phyloP scores from a whole-genome alignment of 1,140 invertebrate genomes.

The Aphelinus atriplicis region DNA sequence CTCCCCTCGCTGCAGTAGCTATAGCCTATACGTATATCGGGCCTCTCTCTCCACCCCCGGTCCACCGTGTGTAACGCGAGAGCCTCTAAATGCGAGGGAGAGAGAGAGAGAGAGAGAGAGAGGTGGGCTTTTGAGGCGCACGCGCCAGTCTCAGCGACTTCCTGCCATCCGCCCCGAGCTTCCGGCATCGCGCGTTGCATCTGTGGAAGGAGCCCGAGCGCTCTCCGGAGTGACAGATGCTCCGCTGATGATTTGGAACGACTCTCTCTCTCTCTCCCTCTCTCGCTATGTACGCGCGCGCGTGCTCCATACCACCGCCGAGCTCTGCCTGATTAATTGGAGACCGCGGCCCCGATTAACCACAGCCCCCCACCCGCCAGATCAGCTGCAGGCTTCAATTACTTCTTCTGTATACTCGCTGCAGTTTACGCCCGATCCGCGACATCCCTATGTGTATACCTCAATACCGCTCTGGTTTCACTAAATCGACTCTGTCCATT shows the following conservation, averaged over 20 bases:
- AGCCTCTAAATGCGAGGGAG: not conserved
- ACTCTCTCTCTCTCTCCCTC: not conserved
- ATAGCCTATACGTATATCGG: too few relatives aligned
- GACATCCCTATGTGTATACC: too few relatives aligned
- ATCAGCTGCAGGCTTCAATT: too few relatives aligned
- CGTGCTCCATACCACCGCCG: not conserved
- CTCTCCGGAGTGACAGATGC: conserved; percentile 18
- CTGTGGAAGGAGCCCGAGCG: not conserved
- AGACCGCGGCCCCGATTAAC: not conserved
- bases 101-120: conserved; percentile 38
- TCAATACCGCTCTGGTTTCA: too few relatives aligned
- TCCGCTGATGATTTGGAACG: not conserved
- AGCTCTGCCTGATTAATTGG: conserved; percentile 10
- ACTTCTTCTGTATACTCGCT: too few relatives aligned
- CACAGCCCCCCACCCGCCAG: not conserved
- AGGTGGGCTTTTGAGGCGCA: conserved; percentile 40
- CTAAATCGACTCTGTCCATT: too few relatives aligned
- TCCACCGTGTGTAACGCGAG: conserved; percentile 4
- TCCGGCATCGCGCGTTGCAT: conserved; percentile 50
- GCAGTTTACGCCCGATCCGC: too few relatives aligned
- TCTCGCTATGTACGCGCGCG: not conserved
- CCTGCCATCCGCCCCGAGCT: conserved; percentile 61
- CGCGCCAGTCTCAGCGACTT: conserved; percentile 65
- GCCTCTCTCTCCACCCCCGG: too few relatives aligned
- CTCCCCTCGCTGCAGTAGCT: too few relatives aligned